phyloP scores from a whole-genome alignment of 2,113 vertebrate genomes.

The Rostratula benghalensis region DNA sequence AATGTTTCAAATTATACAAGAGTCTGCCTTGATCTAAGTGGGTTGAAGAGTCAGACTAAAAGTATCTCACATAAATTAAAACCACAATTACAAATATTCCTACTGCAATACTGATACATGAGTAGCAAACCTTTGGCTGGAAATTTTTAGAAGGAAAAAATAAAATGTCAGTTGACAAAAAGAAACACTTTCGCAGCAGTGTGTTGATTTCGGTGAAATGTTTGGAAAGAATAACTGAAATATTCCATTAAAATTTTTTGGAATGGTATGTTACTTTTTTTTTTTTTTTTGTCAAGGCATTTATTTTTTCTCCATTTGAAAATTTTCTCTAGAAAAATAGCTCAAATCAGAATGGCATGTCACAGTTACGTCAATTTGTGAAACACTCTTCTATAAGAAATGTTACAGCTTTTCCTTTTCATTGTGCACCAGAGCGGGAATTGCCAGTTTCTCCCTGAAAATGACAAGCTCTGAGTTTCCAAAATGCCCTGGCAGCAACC shows the following conservation, averaged over 20 bases:
- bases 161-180: slow-evolving; percentile 1
- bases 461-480: neutral
- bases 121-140: neutral
- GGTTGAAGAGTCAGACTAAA: slow-evolving; percentile 38
- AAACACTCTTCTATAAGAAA: neutral
- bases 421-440: neutral
- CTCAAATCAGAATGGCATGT: neutral
- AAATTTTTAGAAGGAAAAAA: slow-evolving; percentile 17
- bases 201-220: neutral
- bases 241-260: neutral
- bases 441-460: neutral
- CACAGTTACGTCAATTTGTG: neutral
- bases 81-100: slow-evolving; percentile 12
- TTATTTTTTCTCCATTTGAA: neutral
- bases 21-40: slow-evolving; percentile 11
- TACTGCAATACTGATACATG: neutral
- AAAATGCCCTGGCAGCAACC: rapidly evolving
- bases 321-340: neutral
- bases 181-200: neutral
- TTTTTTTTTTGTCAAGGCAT: neutral
- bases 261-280: neutral
- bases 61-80: slow-evolving; percentile 36
- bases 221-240: neutral
- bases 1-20: slow-evolving; percentile 41
- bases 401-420: neutral